Evolutionary conservation across 2,888 invertebrate genomes (phyloP).

Genomic region (Exephanes ischioxanthus): DNA sequence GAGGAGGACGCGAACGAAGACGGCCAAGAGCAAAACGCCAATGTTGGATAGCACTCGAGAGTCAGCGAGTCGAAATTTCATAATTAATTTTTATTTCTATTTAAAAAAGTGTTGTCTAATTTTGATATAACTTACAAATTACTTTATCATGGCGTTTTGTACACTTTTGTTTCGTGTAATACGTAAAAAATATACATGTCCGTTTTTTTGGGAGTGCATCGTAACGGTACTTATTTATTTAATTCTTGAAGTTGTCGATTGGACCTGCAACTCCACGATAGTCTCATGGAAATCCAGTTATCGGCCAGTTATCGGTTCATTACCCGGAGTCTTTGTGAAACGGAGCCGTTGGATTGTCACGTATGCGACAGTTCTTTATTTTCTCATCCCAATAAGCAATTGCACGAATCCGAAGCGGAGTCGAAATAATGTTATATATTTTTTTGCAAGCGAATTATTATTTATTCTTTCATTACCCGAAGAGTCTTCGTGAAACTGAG

Average conservation of each 20-base stretch:
- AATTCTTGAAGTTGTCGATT: constrained; percentile 25
- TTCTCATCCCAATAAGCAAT: too few relatives aligned
- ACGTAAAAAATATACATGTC: background rate
- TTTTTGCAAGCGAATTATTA: too few relatives aligned
- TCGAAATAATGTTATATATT: too few relatives aligned
- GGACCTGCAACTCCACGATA: constrained; percentile 34
- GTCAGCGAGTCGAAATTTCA: background rate
- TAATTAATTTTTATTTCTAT: background rate
- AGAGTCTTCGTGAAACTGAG: too few relatives aligned
- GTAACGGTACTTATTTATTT: too few relatives aligned
- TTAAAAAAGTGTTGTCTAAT: background rate
- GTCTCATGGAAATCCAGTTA: constrained; percentile 15
- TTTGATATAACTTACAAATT: background rate
- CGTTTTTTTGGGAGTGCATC: too few relatives aligned
- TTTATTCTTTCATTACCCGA: too few relatives aligned
- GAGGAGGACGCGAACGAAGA: constrained; percentile 31
- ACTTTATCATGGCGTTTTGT: background rate
- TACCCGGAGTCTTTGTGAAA: too few relatives aligned
- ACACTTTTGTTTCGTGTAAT: background rate
- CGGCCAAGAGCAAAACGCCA: constrained; percentile 4
- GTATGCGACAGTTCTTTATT: too few relatives aligned
- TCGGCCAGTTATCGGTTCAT: too few relatives aligned
- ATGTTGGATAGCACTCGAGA: background rate
- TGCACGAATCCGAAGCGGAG: too few relatives aligned
- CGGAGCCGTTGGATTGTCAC: too few relatives aligned